Percentiles rank a stretch among this genome's conserved stretches.
phyloP scores from a whole-genome alignment of 2,797 vertebrate genomes.

The Karalla daura region DNA sequence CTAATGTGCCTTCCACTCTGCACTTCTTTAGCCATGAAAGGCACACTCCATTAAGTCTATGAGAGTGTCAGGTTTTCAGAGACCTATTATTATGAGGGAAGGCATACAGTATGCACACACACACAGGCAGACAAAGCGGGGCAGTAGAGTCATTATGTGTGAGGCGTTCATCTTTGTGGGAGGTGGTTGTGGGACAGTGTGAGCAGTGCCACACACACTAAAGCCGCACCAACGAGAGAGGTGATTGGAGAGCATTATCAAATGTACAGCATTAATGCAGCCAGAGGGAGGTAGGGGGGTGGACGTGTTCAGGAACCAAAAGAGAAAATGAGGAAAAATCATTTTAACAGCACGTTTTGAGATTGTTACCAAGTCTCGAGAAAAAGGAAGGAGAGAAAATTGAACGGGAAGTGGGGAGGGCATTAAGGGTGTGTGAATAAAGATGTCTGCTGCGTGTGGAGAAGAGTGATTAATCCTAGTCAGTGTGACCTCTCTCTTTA shows the following conservation, averaged over 20 bases:
- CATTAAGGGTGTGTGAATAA: constrained; percentile 11
- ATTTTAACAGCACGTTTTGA: no score
- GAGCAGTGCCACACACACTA: constrained; percentile 17
- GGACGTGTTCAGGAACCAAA: no score
- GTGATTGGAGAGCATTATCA: constrained; percentile 1
- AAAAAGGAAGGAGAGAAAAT: neutral
- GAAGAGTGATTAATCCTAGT: constrained; percentile 37
- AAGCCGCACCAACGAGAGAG: neutral
- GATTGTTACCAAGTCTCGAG: no score
- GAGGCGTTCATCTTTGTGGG: constrained; percentile 55
- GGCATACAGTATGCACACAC: constrained; percentile 11
- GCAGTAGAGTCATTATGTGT: constrained; percentile 37
- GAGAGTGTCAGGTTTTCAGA: constrained; percentile 42
- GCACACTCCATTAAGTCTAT: constrained; percentile 28
- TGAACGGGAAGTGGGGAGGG: neutral
- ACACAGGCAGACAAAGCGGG: neutral
- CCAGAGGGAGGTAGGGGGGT: constrained; percentile 6
- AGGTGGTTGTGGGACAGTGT: constrained; percentile 9
- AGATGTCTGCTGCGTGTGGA: constrained; percentile 16
- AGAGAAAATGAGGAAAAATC: no score
- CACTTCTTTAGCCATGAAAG: constrained; percentile 43
- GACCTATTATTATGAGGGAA: constrained; percentile 32
- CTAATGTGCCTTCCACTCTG: constrained; percentile 31
- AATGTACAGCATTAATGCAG: constrained; percentile 3
- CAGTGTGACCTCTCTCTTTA: constrained; percentile 47